Base-by-base conservation (phyloP, 2,888 invertebrate genomes). In the Leptinotarsa tumamoca region DNA sequence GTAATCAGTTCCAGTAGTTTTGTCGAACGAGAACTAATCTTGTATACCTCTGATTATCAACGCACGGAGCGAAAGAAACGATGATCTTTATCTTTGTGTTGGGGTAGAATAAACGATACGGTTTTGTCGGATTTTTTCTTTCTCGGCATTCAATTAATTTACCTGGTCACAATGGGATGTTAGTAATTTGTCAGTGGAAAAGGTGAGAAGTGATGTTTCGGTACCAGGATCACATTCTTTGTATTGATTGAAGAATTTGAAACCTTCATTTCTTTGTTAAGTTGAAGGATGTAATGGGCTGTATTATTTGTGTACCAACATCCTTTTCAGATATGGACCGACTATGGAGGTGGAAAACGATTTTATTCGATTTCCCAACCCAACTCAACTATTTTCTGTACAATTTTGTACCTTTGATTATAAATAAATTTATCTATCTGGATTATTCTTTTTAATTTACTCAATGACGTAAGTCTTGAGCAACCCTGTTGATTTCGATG, bases 1-100 rank as follows among this genome's bases (percentile, higher is more conserved):
- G 80, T 78, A 80, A 83, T 82, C 82, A 75, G 83, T 84, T 83
- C 79, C 81, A 82, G 80, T 81, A 83, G 82, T 82, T 84, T 81
- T 82, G 72, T 78, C 76, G 74, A 63, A 79, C 74, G 80, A 74
- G 79, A 82, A 82, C 82, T 82, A 82, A 82, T 82, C 80, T 81
- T 83, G 82, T 82, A 78, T 82, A 83, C 82, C 82, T 82, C 77
- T 72, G 81, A 83, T 84, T 84, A 80, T 79, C 49, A 79, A 82
- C 82, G 83, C 79, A 79, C 78, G 67, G 56, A 54, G 70, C 21
- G 21, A 50, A 58, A 54, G 54, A 58, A 70, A 70, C 21, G 68
- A 50, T 49, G 58, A 58, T 49, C 58, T 58, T 56, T 49, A 56
- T 70, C 58, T 58, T 70, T 27, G 18, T 70, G 18, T 43, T 58